A percentile compares a stretch with the other conserved stretches of the same genome.
These are phyloP conservation scores for Hypanus sabinus DNA, from an alignment of 2,113 vertebrate species.

Conservation along the genomic window DNA sequence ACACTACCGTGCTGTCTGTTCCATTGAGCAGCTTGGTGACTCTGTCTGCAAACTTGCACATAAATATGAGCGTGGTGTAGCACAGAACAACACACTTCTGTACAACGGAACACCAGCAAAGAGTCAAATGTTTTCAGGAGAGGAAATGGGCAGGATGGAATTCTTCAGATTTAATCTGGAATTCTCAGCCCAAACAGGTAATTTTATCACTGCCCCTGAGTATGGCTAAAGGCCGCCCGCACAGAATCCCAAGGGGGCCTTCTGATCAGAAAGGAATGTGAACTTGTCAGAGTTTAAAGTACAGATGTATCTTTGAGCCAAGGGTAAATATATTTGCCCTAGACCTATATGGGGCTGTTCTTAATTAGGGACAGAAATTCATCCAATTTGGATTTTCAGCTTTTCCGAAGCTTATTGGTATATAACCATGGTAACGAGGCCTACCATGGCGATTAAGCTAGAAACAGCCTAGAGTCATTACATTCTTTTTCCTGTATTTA, in stretches of 20 bases:
- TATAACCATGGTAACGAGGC: constrained; percentile 22
- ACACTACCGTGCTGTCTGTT: no score
- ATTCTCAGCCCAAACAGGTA: constrained; percentile 1
- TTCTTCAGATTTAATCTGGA: neutral
- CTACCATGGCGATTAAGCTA: constrained; percentile 8
- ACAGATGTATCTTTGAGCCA: neutral
- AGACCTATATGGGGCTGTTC: constrained; percentile 11
- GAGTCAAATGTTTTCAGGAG: neutral
- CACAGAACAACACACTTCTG: neutral
- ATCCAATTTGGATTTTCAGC: constrained; percentile 27
- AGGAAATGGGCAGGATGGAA: neutral
- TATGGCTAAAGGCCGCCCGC: neutral
- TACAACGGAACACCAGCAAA: neutral
- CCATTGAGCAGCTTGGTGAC: neutral
- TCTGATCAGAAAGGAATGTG: constrained; percentile 9
- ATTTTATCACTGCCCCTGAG: neutral
- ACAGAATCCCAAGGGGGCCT: neutral
- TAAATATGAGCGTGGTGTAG: neutral
- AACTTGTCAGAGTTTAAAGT: neutral
- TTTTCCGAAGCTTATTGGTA: constrained; percentile 24
- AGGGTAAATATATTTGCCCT: constrained; percentile 16
- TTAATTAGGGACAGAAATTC: constrained; percentile 23
- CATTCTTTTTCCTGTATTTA: constrained; percentile 18
- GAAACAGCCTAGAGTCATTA: constrained; percentile 9
- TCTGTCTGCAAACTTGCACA: neutral